phyloP scores from a whole-genome alignment of 2,888 invertebrate species.

The Blastobasis lacticolella region DNA sequence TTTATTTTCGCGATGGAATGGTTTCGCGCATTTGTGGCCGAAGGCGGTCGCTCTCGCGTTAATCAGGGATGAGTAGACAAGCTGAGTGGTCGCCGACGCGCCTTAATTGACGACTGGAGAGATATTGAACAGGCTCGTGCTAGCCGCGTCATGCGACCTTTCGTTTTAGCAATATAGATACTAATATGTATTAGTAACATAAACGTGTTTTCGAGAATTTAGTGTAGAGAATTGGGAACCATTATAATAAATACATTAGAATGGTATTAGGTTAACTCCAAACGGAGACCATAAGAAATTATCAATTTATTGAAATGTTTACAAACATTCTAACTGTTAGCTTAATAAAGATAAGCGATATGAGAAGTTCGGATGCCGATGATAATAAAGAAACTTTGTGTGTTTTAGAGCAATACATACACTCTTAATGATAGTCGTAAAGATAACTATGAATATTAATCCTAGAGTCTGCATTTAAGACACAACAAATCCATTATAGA shows the following conservation, averaged over 20 bases:
- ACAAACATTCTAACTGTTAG: slow-evolving; percentile 17
- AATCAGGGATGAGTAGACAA: slow-evolving; percentile 40
- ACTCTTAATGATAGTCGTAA: slow-evolving; percentile 15
- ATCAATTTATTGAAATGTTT: slow-evolving; percentile 16
- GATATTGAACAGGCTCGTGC: background rate
- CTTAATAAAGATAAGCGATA: slow-evolving; percentile 17
- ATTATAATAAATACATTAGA: background rate
- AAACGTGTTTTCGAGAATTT: too few relatives aligned
- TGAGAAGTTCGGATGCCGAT: slow-evolving; percentile 11
- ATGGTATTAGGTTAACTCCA: slow-evolving; percentile 6
- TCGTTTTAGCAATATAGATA: too few relatives aligned
- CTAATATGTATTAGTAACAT: too few relatives aligned
- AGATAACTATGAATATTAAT: slow-evolving; percentile 11
- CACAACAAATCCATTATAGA: slow-evolving; percentile 25
- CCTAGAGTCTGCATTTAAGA: background rate
- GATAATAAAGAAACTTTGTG: slow-evolving; percentile 12
- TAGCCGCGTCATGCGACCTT: background rate
- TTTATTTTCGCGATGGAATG: slow-evolving; percentile 52
- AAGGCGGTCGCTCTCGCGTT: slow-evolving; percentile 16
- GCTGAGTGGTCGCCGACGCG: slow-evolving; percentile 33
- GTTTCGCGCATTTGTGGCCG: too few relatives aligned
- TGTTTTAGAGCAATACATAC: slow-evolving; percentile 11
- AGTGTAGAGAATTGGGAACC: too few relatives aligned
- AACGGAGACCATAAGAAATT: slow-evolving; percentile 8
- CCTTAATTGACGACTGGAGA: slow-evolving; percentile 29